Evolutionary conservation across 2,888 invertebrate genomes (phyloP).

Genomic region (Agrilus biguttatus): DNA sequence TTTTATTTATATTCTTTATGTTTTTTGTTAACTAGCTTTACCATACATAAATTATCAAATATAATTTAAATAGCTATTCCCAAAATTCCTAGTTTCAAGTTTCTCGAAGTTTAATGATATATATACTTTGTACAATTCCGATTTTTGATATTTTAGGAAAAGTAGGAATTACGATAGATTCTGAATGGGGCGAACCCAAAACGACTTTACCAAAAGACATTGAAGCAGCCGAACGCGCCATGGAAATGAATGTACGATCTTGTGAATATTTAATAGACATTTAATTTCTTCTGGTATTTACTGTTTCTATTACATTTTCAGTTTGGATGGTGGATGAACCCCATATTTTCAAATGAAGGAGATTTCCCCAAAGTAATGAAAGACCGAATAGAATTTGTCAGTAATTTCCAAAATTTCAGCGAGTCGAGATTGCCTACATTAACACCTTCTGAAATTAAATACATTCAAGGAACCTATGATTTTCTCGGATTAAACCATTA

Average conservation of each 20-base stretch:
- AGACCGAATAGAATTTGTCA: slow-evolving; percentile 27
- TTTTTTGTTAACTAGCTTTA: no score
- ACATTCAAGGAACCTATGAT: slow-evolving; percentile 38
- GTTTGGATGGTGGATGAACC: slow-evolving; percentile 34
- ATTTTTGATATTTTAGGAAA: slow-evolving; percentile 33
- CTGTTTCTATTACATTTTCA: slow-evolving; percentile 14
- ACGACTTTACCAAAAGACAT: slow-evolving; percentile 32
- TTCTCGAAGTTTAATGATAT: no score
- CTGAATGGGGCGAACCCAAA: slow-evolving; percentile 40
- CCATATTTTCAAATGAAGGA: slow-evolving; percentile 32
- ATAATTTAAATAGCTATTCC: no score
- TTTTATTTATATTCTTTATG: no score
- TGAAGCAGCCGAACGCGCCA: slow-evolving; percentile 37
- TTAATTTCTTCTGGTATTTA: not conserved
- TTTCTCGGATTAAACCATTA: slow-evolving; percentile 55
- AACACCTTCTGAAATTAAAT: slow-evolving; percentile 27
- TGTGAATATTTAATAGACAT: not conserved
- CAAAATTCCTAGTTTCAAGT: no score
- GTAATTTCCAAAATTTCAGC: slow-evolving; percentile 28
- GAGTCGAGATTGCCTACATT: slow-evolving; percentile 34
- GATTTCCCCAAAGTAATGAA: slow-evolving; percentile 39
- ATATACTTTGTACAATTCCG: not conserved
- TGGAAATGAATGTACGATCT: slow-evolving; percentile 38
- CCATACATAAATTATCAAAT: no score
- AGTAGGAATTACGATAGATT: slow-evolving; percentile 42